Evolutionary conservation across 2,797 vertebrate genomes (phyloP).

Genomic region (Carapus acus): DNA sequence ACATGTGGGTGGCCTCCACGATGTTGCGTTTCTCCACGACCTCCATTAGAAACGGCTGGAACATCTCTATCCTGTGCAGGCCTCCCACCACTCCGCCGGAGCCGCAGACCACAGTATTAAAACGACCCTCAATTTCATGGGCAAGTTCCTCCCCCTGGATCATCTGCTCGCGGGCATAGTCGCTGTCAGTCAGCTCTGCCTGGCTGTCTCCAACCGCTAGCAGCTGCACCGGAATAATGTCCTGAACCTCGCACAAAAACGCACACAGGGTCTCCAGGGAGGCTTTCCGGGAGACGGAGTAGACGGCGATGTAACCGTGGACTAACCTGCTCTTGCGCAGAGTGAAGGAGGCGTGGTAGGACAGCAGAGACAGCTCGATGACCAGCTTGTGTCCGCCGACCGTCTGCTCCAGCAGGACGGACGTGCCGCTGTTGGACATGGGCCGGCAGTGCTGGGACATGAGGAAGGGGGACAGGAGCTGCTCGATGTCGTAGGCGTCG

Average conservation of each 20-base stretch:
- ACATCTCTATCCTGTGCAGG: conserved; percentile 84
- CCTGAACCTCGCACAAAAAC: conserved; percentile 94
- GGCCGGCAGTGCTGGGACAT: conserved; percentile 83
- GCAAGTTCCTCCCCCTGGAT: conserved; percentile 91
- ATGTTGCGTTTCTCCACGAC: conserved; percentile 89
- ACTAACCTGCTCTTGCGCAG: conserved; percentile 88
- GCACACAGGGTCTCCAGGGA: conserved; percentile 92
- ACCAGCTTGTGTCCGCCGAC: conserved; percentile 79
- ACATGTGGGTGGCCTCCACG: conserved; percentile 93
- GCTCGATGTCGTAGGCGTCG: conserved; percentile 82
- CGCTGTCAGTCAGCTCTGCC: conserved; percentile 77
- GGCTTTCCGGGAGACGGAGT: conserved; percentile 84
- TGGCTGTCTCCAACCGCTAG: conserved; percentile 84
- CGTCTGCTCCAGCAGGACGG: conserved; percentile 82
- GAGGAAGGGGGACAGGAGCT: conserved; percentile 84
- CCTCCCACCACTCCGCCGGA: conserved; percentile 75
- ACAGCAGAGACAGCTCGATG: conserved; percentile 85
- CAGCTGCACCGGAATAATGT: conserved; percentile 91
- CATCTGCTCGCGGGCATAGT: conserved; percentile 83
- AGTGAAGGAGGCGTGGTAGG: conserved; percentile 92
- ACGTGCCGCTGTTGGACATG: conserved; percentile 75
- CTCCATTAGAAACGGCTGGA: conserved; percentile 89
- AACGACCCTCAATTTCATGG: conserved; percentile 88
- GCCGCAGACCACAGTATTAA: conserved; percentile 78
- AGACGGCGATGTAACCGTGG: conserved; percentile 92